Conservation (phyloP, 1,140 invertebrate genomes). For the Bombus soroeensis region DNA sequence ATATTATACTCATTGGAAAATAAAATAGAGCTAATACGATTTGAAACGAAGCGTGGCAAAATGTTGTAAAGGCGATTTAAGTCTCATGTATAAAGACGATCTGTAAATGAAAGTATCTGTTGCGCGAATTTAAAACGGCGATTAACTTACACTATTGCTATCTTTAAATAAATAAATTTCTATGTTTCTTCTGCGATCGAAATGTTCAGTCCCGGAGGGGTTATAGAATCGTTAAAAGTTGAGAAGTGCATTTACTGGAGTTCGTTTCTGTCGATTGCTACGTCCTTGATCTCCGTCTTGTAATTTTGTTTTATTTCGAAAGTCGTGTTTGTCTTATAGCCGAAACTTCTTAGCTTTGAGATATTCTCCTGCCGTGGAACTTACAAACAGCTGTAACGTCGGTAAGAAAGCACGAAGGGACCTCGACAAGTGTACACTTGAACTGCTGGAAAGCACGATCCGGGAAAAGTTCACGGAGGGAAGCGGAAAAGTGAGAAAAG, state of each 20-base stretch:
- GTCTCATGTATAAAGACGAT: no score
- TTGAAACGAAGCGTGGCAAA: no score
- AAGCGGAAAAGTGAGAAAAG: not conserved
- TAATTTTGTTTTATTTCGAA: constrained; percentile 6
- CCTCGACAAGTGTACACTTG: not conserved
- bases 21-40: no score
- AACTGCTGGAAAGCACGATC: not conserved
- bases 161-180: not conserved
- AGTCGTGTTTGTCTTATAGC: constrained; percentile 27
- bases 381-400: constrained; percentile 16
- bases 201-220: not conserved
- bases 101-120: no score
- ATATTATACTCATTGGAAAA: no score
- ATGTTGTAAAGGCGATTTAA: no score
- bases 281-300: not conserved
- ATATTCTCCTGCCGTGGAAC: constrained; percentile 12
- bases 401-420: constrained; percentile 23
- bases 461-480: constrained; percentile 3
- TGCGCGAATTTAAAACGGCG: no score
- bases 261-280: not conserved
- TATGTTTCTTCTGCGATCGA: not conserved
- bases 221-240: constrained; percentile 22
- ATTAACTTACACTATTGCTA: no score
- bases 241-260: not conserved
- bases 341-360: constrained; percentile 15